Base-by-base conservation (phyloP, 2,888 invertebrate genomes). In the Diarsia brunnea region DNA sequence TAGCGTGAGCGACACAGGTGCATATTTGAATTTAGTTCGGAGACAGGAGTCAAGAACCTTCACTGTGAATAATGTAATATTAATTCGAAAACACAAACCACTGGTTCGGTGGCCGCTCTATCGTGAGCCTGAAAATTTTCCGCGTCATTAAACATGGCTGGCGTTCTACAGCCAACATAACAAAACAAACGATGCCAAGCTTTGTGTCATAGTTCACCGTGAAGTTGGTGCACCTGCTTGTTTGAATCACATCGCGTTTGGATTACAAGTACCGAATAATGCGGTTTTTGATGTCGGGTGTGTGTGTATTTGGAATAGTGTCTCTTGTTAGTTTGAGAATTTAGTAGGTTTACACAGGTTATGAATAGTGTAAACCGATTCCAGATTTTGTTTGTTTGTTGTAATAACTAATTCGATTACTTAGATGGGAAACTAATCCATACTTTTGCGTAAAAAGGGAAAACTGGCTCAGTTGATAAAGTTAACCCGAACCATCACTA, bases 141-240 rank as follows among this genome's bases (percentile, higher is more conserved):
- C 90, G 91, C 91, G 90, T 93, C 95, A 95, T 95, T 95, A 94
- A 93, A 89, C 91, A 77, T 79, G 77, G 82, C 82, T 80, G 88
- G 83, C 84, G 78, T 79, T 86, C 81, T 79, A 81, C 73, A 85
- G 84, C 81, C 79, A 89, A 87, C 84, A 84, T 88, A 89, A 86
- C 84, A 87, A 88, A 90, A 89, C 89, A 90, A 88, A 85, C 82
- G 79, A 83, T 70, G 75, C 82, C 87, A 76, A 87, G 90, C 88
- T 91, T 90, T 90, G 90, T 91, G 90, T 91, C 91, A 91, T 91
- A 90, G 86, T 89, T 90, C 84, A 82, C 82, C 82, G 81, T 87
- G 81, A 85, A 87, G 88, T 90, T 90, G 89, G 88, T 87, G 85
- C 85, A 86, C 85, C 83, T 89, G 79, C 69, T 88, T 81, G 81